phyloP scores from a whole-genome alignment of 2,888 invertebrate species.

The Caenorhabditis becei region DNA sequence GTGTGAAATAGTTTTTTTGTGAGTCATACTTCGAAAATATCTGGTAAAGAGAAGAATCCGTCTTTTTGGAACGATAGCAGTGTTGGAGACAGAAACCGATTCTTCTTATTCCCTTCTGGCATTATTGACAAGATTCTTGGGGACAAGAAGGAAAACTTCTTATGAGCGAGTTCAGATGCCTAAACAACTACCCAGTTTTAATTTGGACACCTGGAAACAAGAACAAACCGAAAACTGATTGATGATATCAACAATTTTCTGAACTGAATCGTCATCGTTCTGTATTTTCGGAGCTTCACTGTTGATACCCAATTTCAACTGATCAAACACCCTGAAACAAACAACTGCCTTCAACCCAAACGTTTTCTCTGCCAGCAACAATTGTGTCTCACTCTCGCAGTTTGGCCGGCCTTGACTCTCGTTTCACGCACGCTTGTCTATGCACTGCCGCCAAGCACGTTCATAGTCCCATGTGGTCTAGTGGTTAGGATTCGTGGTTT shows the following conservation, averaged over 20 bases:
- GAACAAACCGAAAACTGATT: slow-evolving; percentile 57
- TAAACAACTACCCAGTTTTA: slow-evolving; percentile 1
- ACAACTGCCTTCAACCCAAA: no score
- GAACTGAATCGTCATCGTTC: slow-evolving; percentile 41
- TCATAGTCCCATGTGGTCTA: slow-evolving; percentile 76
- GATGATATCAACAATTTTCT: slow-evolving; percentile 59
- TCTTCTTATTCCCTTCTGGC: slow-evolving; percentile 65
- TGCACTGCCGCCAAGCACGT: neutral
- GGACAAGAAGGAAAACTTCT: slow-evolving; percentile 72
- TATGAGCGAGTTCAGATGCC: slow-evolving; percentile 35
- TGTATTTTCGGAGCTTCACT: slow-evolving; percentile 58
- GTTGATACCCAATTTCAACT: slow-evolving; percentile 63
- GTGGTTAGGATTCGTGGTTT: slow-evolving; percentile 80
- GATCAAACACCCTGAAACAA: slow-evolving; percentile 60
- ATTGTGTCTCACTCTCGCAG: neutral
- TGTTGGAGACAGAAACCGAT: slow-evolving; percentile 72
- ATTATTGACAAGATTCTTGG: slow-evolving; percentile 73
- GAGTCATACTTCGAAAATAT: slow-evolving; percentile 69
- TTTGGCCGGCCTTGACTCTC: neutral
- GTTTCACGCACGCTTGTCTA: neutral
- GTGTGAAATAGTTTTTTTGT: neutral
- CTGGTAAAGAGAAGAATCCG: slow-evolving; percentile 75
- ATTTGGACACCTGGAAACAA: slow-evolving; percentile 26
- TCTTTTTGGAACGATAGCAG: slow-evolving; percentile 76
- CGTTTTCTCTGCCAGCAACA: neutral